A percentile compares a stretch with the other conserved stretches of the same genome.
These are phyloP conservation scores for Osmerus mordax DNA, from an alignment of 2,113 vertebrate genomes.

Conservation along the genomic window DNA sequence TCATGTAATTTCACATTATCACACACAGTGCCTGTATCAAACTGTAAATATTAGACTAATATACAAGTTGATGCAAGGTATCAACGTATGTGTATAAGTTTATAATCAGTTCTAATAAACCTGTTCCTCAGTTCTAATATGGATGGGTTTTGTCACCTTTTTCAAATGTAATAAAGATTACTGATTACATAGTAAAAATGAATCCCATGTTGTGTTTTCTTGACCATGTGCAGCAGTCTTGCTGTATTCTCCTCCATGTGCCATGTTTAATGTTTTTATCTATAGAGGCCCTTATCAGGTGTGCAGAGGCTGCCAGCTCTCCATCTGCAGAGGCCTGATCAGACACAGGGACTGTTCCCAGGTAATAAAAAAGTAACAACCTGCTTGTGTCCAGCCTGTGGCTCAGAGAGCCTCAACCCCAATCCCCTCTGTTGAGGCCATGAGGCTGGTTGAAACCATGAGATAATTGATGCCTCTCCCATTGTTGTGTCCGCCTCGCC, in stretches of 20 bases:
- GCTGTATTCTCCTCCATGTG: constrained; percentile 16
- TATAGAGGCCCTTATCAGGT: constrained; percentile 25
- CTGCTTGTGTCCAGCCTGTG: constrained; percentile 37
- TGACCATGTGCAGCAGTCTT: neutral
- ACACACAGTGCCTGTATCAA: no score
- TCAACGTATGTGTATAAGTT: no score
- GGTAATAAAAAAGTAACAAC: constrained; percentile 55
- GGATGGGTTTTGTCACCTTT: no score
- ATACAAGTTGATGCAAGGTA: no score
- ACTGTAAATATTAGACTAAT: no score
- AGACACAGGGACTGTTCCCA: constrained; percentile 39
- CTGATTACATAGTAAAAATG: no score
- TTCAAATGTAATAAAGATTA: no score
- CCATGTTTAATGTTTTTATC: constrained; percentile 17
- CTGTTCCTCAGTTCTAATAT: no score
- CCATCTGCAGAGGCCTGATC: constrained; percentile 36
- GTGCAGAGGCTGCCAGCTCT: constrained; percentile 8
- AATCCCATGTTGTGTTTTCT: no score
- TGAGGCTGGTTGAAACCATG: constrained; percentile 52
- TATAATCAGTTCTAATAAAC: no score
- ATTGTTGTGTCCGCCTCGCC: constrained; percentile 48
- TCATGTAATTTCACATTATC: neutral
- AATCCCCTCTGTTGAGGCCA: constrained; percentile 30
- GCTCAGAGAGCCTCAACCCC: constrained; percentile 23
- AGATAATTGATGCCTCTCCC: constrained; percentile 58